Percentiles rank a stretch among this genome's conserved stretches.
Conservation (phyloP, 2,888 invertebrate genomes). For the Tetragnatha montana region DNA sequence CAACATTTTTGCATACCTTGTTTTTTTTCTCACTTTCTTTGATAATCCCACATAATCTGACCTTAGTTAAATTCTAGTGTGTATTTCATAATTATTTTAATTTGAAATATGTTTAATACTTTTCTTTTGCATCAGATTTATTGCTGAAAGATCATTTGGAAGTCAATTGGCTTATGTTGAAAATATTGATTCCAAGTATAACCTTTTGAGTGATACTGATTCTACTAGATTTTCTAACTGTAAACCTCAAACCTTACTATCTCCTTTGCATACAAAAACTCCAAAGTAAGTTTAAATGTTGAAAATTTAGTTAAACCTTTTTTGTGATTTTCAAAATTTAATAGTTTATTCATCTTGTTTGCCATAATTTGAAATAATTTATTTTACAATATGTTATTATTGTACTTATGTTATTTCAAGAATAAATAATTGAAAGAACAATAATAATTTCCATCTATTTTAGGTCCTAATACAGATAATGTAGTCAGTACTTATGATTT, state of each 20-base stretch:
- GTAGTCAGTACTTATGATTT: background rate
- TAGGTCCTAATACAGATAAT: background rate
- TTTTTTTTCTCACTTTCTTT: no score
- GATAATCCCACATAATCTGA: no score
- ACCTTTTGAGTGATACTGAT: constrained; percentile 72
- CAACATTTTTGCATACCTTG: no score
- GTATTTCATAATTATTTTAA: no score
- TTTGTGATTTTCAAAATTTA: background rate
- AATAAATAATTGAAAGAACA: background rate
- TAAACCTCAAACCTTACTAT: background rate
- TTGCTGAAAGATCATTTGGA: constrained; percentile 77
- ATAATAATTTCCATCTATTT: background rate
- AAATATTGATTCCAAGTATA: constrained; percentile 77
- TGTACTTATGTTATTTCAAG: background rate
- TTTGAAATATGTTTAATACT: background rate
- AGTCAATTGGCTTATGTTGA: constrained; percentile 77
- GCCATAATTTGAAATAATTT: no score
- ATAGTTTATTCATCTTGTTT: background rate
- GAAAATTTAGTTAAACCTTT: background rate
- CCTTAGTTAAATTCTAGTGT: no score
- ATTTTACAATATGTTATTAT: background rate
- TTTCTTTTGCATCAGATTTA: constrained; percentile 74
- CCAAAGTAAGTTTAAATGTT: constrained; percentile 40
- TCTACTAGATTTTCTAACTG: background rate
- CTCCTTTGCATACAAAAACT: constrained; percentile 32